phyloP scores from a whole-genome alignment of 2,113 vertebrate species.

The Phalacrocorax pelagicus region DNA sequence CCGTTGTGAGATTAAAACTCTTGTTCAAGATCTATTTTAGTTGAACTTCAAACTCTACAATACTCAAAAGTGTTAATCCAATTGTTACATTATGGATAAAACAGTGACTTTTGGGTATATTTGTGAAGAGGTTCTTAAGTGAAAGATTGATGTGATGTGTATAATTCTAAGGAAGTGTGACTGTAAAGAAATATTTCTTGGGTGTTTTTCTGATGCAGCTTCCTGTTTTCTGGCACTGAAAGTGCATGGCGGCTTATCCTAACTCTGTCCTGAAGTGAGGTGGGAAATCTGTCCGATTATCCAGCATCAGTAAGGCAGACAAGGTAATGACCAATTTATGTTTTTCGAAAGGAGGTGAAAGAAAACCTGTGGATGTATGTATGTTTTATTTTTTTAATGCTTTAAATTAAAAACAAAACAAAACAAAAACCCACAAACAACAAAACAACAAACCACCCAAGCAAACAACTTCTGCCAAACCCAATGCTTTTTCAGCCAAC shows the following conservation, averaged over 20 bases:
- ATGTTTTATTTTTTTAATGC: neutral
- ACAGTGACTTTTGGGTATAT: neutral
- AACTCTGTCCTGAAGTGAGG: constrained; percentile 29
- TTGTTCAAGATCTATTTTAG: neutral
- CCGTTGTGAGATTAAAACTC: neutral
- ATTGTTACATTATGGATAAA: neutral
- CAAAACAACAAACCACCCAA: neutral
- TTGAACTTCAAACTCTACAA: neutral
- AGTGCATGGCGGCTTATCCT: constrained; percentile 50
- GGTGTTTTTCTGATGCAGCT: neutral
- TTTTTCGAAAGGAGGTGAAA: neutral
- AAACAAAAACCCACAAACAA: neutral
- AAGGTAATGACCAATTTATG: neutral
- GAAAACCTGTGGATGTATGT: neutral
- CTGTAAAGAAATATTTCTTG: neutral
- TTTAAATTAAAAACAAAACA: neutral
- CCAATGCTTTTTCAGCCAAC: neutral
- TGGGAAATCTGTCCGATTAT: neutral
- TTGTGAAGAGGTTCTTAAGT: neutral
- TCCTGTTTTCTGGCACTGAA: neutral
- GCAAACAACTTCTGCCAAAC: neutral
- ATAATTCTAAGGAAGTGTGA: neutral
- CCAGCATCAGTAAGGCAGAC: neutral
- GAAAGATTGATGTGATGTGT: neutral
- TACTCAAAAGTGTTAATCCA: neutral